Conservation (phyloP, 2,888 invertebrate species). For the Coenonympha glycerion region DNA sequence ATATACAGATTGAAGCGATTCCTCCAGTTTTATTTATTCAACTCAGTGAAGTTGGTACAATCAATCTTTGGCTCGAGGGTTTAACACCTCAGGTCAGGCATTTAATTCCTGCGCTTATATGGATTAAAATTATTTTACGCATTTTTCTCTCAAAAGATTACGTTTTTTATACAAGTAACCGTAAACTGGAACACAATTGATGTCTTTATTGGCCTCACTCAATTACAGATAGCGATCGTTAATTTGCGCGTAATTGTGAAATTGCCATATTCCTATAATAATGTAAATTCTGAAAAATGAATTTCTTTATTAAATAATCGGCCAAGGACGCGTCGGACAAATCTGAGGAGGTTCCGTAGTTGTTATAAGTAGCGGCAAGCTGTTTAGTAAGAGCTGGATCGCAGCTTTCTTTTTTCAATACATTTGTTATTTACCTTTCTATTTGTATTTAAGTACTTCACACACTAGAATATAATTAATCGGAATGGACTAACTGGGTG, state of each 20-base stretch:
- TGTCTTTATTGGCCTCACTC: slow-evolving; percentile 35
- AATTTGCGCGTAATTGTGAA: slow-evolving; percentile 39
- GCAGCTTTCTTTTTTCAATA: no score
- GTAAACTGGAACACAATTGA: slow-evolving; percentile 25
- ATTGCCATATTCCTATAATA: slow-evolving; percentile 32
- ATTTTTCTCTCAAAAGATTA: slow-evolving; percentile 2
- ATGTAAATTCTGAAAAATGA: slow-evolving; percentile 35
- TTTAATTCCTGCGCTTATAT: slow-evolving; percentile 15
- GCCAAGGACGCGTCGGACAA: not conserved
- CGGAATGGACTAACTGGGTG: no score
- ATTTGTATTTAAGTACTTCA: no score
- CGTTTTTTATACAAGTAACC: slow-evolving; percentile 9
- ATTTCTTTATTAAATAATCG: slow-evolving; percentile 35
- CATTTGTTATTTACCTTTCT: no score
- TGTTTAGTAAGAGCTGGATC: no score
- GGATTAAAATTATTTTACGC: slow-evolving; percentile 9
- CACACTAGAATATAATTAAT: no score
- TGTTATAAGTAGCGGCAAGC: no score
- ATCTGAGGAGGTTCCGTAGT: not conserved
- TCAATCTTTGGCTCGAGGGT: no score
- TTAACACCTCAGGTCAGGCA: slow-evolving; percentile 21
- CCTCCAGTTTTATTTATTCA: no score
- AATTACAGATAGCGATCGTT: slow-evolving; percentile 61
- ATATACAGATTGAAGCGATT: no score
- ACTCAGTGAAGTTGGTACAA: no score